Conservation (phyloP, 2,888 invertebrate species). For the Dysmachus trigonus region DNA sequence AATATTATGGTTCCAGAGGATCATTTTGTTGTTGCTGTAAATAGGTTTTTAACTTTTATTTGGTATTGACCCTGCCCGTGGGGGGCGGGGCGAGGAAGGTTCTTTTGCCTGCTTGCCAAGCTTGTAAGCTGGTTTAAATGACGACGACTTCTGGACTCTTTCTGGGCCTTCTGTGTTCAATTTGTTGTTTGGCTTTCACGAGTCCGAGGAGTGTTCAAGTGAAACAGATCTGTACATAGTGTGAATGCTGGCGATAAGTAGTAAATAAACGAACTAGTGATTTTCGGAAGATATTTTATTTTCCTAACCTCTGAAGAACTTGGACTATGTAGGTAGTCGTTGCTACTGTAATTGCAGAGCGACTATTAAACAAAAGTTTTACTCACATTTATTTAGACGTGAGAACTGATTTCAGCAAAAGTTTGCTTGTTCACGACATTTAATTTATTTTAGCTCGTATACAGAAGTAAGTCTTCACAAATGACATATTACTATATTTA, state of each 20-base stretch:
- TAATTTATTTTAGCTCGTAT: too few species aligned
- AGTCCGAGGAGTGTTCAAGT: background rate
- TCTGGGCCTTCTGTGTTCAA: slow-evolving; percentile 35
- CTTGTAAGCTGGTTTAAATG: slow-evolving; percentile 59
- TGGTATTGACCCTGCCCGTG: background rate
- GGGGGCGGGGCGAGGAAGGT: background rate
- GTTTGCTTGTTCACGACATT: too few species aligned
- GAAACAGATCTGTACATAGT: slow-evolving; percentile 13
- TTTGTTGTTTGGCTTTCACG: background rate
- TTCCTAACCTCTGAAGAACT: background rate
- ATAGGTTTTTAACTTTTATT: slow-evolving; percentile 6
- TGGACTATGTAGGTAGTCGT: background rate
- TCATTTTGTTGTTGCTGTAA: slow-evolving; percentile 3
- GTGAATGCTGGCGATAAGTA: background rate
- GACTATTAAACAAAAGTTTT: too few species aligned
- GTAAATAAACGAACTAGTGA: slow-evolving; percentile 26
- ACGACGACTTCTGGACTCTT: slow-evolving; percentile 8
- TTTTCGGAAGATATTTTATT: background rate
- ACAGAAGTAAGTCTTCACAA: too few species aligned
- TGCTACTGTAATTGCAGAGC: background rate
- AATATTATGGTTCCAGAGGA: background rate
- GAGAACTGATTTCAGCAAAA: too few species aligned
- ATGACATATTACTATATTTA: too few species aligned
- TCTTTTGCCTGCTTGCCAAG: slow-evolving; percentile 60
- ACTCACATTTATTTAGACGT: too few species aligned